These are phyloP conservation scores for Oophaga sylvatica DNA, from an alignment of 2,797 vertebrate genomes.

Conservation along the genomic window DNA sequence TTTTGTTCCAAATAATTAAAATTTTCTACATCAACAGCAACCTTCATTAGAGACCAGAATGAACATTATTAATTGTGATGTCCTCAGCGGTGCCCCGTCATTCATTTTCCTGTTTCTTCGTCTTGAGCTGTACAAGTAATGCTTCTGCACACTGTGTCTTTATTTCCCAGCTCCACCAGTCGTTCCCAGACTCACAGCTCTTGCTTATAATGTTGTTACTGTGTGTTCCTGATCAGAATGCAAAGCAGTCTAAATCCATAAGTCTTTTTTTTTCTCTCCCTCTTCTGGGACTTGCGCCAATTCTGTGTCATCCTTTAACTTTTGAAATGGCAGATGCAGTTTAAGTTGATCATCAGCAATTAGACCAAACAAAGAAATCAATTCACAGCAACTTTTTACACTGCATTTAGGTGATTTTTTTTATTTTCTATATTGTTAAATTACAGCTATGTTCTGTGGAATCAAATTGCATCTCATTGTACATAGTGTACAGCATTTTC, in stretches of 20 bases:
- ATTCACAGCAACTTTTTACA: constrained; percentile 39
- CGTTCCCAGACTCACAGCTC: constrained; percentile 27
- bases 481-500: background rate
- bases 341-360: constrained; percentile 60
- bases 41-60: too few species aligned
- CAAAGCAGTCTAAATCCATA: constrained; percentile 52
- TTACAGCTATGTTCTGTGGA: constrained; percentile 30
- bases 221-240: constrained; percentile 55
- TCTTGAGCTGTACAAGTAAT: constrained; percentile 5
- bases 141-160: constrained; percentile 13
- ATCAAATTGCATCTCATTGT: constrained; percentile 3
- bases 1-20: background rate
- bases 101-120: constrained; percentile 18
- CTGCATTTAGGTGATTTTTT: constrained; percentile 41
- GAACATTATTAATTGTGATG: background rate
- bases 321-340: constrained; percentile 59
- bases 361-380: constrained; percentile 54
- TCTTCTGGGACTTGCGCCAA: constrained; percentile 50
- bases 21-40: background rate
- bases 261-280: constrained; percentile 40
- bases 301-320: constrained; percentile 55
- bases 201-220: constrained; percentile 50
- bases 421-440: constrained; percentile 42
- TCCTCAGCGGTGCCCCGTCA: background rate
- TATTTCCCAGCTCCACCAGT: constrained; percentile 14